Conservation (phyloP, 2,888 invertebrate species). For the Amorpha juglandis region DNA sequence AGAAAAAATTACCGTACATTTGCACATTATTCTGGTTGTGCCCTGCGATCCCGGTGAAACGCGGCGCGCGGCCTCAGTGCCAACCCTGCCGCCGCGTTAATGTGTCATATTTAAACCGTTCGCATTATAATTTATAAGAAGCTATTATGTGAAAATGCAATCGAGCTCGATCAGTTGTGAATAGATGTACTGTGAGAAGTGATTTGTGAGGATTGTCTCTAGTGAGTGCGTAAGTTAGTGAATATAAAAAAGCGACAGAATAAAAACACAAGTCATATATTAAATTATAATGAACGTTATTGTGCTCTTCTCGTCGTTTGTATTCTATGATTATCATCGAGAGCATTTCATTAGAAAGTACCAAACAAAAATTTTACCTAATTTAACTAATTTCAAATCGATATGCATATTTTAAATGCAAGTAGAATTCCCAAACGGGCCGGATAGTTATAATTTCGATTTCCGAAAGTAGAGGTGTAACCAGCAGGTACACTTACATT, state of each 20-base stretch:
- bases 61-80: neutral
- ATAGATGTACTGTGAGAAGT: constrained; percentile 19
- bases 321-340: too few relatives aligned
- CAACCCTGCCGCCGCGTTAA: constrained; percentile 35
- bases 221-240: neutral
- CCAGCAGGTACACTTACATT: too few relatives aligned
- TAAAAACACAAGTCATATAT: neutral
- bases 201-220: constrained; percentile 14
- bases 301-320: neutral
- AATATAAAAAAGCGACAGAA: neutral
- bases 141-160: constrained; percentile 26
- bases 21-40: neutral
- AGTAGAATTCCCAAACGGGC: too few relatives aligned
- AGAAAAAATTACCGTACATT: neutral
- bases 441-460: too few relatives aligned
- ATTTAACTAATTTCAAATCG: too few relatives aligned
- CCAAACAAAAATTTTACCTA: too few relatives aligned
- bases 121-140: constrained; percentile 28
- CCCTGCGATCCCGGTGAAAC: too few relatives aligned
- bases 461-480: too few relatives aligned
- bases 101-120: constrained; percentile 41
- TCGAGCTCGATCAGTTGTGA: constrained; percentile 20
- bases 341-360: too few relatives aligned
- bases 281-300: too few relatives aligned
- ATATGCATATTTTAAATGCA: too few relatives aligned